phyloP scores from a whole-genome alignment of 1,140 invertebrate genomes.

The Papilio helenus region DNA sequence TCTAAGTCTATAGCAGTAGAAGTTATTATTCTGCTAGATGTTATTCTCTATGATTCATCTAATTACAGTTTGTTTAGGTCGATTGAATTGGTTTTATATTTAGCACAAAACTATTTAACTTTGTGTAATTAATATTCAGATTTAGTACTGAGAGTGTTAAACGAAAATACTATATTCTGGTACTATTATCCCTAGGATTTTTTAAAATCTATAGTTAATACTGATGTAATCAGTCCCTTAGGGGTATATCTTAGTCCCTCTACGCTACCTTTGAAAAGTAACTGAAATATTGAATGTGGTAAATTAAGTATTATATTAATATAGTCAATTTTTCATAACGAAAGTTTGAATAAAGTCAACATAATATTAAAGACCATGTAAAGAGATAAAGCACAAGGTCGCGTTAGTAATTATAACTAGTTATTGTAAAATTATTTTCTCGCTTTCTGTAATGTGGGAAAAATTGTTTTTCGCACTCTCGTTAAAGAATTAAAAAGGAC shows the following conservation, averaged over 20 bases:
- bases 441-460: neutral
- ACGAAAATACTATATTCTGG: neutral
- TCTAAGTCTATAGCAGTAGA: neutral
- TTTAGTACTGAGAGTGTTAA: neutral
- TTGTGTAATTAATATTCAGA: neutral
- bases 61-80: slow-evolving; percentile 30
- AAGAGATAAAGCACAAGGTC: neutral
- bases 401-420: neutral
- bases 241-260: too few relatives aligned
- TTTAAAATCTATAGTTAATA: too few relatives aligned
- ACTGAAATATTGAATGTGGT: too few relatives aligned
- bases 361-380: neutral
- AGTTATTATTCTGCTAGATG: neutral
- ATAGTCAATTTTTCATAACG: too few relatives aligned
- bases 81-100: slow-evolving; percentile 34
- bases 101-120: slow-evolving; percentile 17
- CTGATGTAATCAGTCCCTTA: too few relatives aligned
- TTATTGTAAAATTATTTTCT: neutral
- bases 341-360: neutral
- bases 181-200: neutral
- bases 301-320: too few relatives aligned
- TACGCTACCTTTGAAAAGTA: too few relatives aligned
- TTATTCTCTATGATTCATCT: slow-evolving; percentile 26
- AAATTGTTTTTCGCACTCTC: neutral
- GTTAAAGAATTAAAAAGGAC: too few relatives aligned